A percentile compares a stretch with the other conserved stretches of the same genome.
phyloP scores from a whole-genome alignment of 64 coral and sea anemone species.

The Astreopora myriophthalma region DNA sequence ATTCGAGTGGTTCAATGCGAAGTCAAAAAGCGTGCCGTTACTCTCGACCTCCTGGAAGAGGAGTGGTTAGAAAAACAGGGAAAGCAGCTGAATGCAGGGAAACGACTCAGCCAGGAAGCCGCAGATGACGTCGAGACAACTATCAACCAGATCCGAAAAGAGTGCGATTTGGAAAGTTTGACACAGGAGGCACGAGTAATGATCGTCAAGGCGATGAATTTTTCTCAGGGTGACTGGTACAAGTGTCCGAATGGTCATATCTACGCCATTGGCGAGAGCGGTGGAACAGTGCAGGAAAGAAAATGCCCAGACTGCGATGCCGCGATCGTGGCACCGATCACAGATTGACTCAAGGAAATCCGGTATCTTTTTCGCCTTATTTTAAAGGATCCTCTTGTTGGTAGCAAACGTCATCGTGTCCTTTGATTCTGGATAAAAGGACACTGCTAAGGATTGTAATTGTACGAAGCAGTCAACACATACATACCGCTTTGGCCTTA shows the following conservation, averaged over 20 bases:
- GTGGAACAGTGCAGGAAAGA: constrained; percentile 52
- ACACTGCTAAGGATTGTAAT: too few relatives aligned
- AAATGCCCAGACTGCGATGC: constrained; percentile 62
- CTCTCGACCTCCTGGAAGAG: neutral
- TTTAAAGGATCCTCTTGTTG: too few relatives aligned
- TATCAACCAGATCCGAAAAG: constrained; percentile 8
- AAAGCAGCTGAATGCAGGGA: constrained; percentile 35
- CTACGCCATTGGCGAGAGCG: constrained; percentile 79
- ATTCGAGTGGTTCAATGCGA: constrained; percentile 59
- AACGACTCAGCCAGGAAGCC: constrained; percentile 12
- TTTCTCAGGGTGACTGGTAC: constrained; percentile 69
- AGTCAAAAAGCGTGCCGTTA: neutral
- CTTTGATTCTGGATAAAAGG: too few relatives aligned
- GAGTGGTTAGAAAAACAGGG: neutral
- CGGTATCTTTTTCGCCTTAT: too few relatives aligned
- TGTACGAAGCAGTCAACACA: too few relatives aligned
- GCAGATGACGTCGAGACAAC: constrained; percentile 19
- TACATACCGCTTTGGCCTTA: too few relatives aligned
- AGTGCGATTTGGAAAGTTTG: constrained; percentile 19
- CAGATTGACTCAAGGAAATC: constrained; percentile 48
- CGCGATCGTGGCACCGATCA: constrained; percentile 50
- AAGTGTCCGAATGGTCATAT: constrained; percentile 78
- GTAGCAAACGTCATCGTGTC: too few relatives aligned
- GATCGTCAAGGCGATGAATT: constrained; percentile 71
- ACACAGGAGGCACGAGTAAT: constrained; percentile 61